These are phyloP conservation scores for Falcunculus frontatus DNA, from an alignment of 2,113 vertebrate genomes.

Conservation along the genomic window DNA sequence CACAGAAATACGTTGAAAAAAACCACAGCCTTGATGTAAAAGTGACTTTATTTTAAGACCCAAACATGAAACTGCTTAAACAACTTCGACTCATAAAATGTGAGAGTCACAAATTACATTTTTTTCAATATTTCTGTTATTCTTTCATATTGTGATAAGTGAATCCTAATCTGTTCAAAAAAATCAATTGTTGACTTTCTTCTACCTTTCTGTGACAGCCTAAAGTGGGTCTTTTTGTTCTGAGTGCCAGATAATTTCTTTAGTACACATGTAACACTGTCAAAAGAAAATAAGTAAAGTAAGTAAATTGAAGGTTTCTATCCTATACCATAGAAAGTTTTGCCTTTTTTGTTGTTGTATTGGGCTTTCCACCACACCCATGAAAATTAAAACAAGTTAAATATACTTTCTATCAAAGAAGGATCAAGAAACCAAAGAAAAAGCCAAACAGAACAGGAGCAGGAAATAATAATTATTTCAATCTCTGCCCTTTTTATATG, in stretches of 20 bases:
- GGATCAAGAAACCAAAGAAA: not conserved
- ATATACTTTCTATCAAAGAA: not conserved
- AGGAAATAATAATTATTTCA: not conserved
- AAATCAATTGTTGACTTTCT: not conserved
- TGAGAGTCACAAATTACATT: not conserved
- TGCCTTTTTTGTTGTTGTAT: not conserved
- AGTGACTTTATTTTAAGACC: not conserved
- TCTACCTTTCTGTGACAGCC: not conserved
- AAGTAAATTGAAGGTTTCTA: not conserved
- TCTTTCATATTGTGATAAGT: not conserved
- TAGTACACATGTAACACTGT: not conserved
- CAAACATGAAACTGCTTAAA: not conserved
- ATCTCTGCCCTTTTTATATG: not conserved
- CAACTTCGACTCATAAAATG: not conserved
- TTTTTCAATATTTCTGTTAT: not conserved
- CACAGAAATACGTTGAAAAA: not conserved
- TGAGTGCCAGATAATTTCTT: not conserved
- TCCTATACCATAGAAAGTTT: not conserved
- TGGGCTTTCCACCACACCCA: not conserved
- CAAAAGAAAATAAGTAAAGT: not conserved
- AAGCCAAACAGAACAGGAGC: not conserved
- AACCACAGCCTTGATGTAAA: not conserved
- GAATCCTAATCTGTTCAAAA: not conserved
- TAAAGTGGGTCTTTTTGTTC: not conserved
- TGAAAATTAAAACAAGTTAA: not conserved